These are phyloP conservation scores for Rhabdornis inornatus DNA, from an alignment of 2,113 vertebrate genomes.

Conservation along the genomic window DNA sequence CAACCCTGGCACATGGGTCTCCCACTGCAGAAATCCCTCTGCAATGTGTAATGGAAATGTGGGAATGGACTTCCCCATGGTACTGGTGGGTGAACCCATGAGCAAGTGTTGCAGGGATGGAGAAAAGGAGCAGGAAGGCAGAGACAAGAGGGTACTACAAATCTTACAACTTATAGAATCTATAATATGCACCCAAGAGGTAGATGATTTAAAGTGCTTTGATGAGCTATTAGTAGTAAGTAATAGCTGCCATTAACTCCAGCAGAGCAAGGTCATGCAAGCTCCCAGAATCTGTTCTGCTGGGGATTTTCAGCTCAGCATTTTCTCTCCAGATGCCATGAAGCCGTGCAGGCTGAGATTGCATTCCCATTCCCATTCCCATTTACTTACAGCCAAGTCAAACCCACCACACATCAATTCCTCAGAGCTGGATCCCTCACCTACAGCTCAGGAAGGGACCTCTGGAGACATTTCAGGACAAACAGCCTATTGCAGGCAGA, in stretches of 20 bases:
- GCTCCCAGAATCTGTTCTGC: not conserved
- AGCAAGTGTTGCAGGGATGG: not conserved
- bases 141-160: not conserved
- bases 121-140: not conserved
- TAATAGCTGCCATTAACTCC: constrained; percentile 24
- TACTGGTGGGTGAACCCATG: not conserved
- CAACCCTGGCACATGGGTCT: not conserved
- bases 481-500: not conserved
- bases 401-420: not conserved
- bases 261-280: not conserved
- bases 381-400: not conserved
- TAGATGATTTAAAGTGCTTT: not conserved
- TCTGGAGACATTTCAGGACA: not conserved
- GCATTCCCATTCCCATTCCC: not conserved
- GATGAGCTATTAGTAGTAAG: constrained; percentile 14
- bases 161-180: not conserved
- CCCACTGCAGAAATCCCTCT: not conserved
- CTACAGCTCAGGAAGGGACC: not conserved
- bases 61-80: rapidly evolving
- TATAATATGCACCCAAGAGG: not conserved
- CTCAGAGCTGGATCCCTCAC: not conserved
- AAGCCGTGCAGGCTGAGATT: not conserved
- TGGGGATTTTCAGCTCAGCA: not conserved
- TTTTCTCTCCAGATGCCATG: not conserved
- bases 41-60: rapidly evolving